Conservation (phyloP, 2,113 vertebrate genomes). For the Pterocles orientalis region DNA sequence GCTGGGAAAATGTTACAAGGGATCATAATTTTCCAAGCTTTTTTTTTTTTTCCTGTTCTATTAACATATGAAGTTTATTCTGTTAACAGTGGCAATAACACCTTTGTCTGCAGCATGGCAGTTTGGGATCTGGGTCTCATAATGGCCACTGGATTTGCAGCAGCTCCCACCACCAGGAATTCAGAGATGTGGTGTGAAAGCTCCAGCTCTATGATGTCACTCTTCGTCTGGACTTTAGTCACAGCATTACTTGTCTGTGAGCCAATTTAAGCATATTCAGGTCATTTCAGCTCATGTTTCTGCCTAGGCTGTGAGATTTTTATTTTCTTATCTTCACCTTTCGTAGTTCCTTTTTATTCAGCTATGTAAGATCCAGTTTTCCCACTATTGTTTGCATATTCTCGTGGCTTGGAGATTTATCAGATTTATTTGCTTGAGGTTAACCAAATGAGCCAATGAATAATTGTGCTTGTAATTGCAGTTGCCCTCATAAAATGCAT, state of each 20-base stretch:
- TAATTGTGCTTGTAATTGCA: constrained; percentile 65
- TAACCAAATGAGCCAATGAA: constrained; percentile 19
- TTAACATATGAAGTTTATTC: neutral
- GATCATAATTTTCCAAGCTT: neutral
- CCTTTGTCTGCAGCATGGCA: neutral
- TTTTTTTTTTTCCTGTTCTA: neutral
- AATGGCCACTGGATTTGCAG: neutral
- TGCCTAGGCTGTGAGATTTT: neutral
- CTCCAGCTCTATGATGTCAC: neutral
- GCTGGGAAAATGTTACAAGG: neutral
- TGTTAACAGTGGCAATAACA: neutral
- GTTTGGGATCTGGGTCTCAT: neutral
- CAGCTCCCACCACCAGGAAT: neutral
- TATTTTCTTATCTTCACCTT: constrained; percentile 47
- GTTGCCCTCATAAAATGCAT: constrained; percentile 65
- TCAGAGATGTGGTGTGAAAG: neutral
- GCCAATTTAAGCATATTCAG: neutral
- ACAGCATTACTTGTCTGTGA: neutral
- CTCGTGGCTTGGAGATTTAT: neutral
- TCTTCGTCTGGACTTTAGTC: neutral
- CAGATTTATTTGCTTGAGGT: constrained; percentile 11
- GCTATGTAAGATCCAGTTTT: neutral
- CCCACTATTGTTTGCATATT: constrained; percentile 42
- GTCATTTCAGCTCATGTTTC: neutral
- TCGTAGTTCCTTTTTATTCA: constrained; percentile 20